Conservation (phyloP, 2,113 vertebrate species). For the Protomyctophum bolini region DNA sequence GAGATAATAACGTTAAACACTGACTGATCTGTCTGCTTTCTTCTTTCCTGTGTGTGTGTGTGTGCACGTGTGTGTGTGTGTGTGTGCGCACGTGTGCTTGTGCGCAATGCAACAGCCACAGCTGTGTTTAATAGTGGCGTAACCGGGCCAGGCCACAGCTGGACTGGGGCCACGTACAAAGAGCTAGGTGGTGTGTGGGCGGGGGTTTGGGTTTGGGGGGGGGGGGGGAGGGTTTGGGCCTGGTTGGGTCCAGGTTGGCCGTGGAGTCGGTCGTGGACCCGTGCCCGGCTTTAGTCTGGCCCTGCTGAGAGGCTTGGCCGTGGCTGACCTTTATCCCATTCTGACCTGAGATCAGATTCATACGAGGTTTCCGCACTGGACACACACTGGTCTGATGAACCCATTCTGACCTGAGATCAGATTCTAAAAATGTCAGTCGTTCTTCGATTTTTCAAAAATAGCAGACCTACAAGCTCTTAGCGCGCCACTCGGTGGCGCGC, state of each 20-base stretch:
- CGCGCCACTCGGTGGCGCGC: too few species aligned
- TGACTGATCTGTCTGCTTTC: conserved; percentile 16
- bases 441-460: too few species aligned
- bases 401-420: too few species aligned
- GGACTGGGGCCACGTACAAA: conserved; percentile 36
- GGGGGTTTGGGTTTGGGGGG: not conserved
- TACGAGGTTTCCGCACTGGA: too few species aligned
- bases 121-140: conserved; percentile 58
- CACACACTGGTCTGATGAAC: too few species aligned
- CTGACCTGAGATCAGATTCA: too few species aligned
- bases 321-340: not conserved
- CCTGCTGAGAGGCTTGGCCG: not conserved
- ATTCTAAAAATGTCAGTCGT: too few species aligned
- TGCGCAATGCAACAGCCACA: conserved; percentile 39
- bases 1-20: conserved; percentile 57
- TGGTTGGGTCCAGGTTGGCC: not conserved
- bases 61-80: not conserved
- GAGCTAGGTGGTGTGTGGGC: conserved; percentile 23
- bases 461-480: too few species aligned
- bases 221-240: too few species aligned
- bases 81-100: not conserved
- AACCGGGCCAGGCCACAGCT: conserved; percentile 39
- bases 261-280: too few species aligned
- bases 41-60: not conserved
- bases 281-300: too few species aligned